phyloP scores from a whole-genome alignment of 2,888 invertebrate species.

The Ophraella communa region DNA sequence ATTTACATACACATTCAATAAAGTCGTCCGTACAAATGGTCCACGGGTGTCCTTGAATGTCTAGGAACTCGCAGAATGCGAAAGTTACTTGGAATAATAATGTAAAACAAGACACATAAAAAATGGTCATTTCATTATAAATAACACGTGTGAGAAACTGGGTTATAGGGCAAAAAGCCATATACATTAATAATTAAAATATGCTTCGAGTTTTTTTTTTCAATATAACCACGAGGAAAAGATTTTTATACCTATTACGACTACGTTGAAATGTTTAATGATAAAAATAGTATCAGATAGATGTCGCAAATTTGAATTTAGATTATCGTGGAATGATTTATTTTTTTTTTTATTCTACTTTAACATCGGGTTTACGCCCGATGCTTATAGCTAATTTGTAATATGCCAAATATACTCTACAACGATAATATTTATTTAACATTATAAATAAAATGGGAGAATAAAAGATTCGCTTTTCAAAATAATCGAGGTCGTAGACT shows the following conservation, averaged over 20 bases:
- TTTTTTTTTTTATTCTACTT: too few relatives aligned
- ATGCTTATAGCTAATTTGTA: too few relatives aligned
- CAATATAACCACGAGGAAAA: too few relatives aligned
- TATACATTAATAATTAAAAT: not conserved
- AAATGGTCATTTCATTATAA: not conserved
- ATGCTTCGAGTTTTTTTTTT: too few relatives aligned
- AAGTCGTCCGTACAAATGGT: constrained; percentile 20
- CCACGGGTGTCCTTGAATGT: constrained; percentile 21
- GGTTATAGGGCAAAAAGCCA: not conserved
- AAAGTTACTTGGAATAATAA: not conserved
- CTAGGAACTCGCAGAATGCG: not conserved
- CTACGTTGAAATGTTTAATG: too few relatives aligned
- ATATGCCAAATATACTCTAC: not conserved
- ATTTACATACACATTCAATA: constrained; percentile 26
- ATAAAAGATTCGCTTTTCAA: not conserved
- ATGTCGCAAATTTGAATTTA: too few relatives aligned
- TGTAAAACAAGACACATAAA: not conserved
- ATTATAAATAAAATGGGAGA: not conserved
- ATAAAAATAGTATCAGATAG: too few relatives aligned
- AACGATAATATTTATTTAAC: not conserved
- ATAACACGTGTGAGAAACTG: not conserved
- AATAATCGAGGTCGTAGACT: not conserved
- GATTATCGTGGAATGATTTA: too few relatives aligned
- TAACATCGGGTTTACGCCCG: too few relatives aligned
- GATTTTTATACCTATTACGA: too few relatives aligned